Percentiles rank a stretch among this genome's conserved stretches.
phyloP scores from a whole-genome alignment of 2,888 invertebrate species.

The Opisthograptis luteolata region DNA sequence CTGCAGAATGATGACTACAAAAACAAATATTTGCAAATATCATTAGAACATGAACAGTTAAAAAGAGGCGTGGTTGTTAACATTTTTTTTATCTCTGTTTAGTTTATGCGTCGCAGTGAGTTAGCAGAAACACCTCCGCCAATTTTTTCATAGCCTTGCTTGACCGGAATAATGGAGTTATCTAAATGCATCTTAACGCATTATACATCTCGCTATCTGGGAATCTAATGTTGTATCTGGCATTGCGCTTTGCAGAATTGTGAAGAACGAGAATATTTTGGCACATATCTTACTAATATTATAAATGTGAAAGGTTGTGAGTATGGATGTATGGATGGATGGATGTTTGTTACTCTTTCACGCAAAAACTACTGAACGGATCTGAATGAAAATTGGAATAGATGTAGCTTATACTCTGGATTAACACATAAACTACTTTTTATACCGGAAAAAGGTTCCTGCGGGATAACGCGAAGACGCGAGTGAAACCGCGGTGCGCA shows the following conservation, averaged over 20 bases:
- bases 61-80: not conserved
- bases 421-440: too few relatives aligned
- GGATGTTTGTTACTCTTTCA: too few relatives aligned
- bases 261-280: too few relatives aligned
- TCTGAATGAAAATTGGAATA: too few relatives aligned
- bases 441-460: too few relatives aligned
- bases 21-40: constrained; percentile 8
- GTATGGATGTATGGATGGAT: too few relatives aligned
- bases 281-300: too few relatives aligned
- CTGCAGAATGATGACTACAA: not conserved
- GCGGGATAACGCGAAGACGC: too few relatives aligned
- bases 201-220: constrained; percentile 23
- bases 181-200: constrained; percentile 30
- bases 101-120: constrained; percentile 19
- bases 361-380: too few relatives aligned
- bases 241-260: constrained; percentile 16
- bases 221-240: constrained; percentile 16
- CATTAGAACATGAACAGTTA: constrained; percentile 2
- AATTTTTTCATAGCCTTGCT: constrained; percentile 29
- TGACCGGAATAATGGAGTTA: constrained; percentile 27
- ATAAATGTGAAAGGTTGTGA: too few relatives aligned
- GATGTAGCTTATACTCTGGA: too few relatives aligned
- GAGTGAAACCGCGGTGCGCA: too few relatives aligned
- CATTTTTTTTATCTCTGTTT: constrained; percentile 3
- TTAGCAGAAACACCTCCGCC: constrained; percentile 33